A percentile compares a stretch with the other conserved stretches of the same genome.
Evolutionary conservation across 1,140 invertebrate species (phyloP).

Genomic region (Campoletis sonorensis): DNA sequence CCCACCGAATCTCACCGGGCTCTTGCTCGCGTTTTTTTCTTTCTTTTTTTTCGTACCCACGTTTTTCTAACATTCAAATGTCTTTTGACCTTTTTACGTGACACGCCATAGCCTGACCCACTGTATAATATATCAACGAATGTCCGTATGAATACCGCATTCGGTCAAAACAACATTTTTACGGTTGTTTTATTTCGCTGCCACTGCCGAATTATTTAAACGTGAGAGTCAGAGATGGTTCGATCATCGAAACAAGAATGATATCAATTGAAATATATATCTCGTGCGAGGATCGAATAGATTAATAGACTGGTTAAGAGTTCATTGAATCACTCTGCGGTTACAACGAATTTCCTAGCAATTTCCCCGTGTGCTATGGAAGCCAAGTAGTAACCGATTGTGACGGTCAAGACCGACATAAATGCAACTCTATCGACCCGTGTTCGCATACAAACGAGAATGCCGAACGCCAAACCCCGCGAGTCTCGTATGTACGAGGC

Average conservation of each 20-base stretch:
- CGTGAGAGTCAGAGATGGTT: no score
- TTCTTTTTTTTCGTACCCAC: background rate
- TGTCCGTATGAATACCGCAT: background rate
- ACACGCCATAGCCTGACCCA: background rate
- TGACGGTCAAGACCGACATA: conserved; percentile 7
- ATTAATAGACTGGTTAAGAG: background rate
- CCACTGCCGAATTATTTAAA: no score
- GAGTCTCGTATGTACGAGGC: background rate
- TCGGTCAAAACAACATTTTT: no score
- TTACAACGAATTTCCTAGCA: conserved; percentile 11
- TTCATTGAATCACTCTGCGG: background rate
- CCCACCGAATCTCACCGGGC: background rate
- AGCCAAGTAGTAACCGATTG: background rate
- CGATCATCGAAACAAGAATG: background rate
- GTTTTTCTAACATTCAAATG: background rate
- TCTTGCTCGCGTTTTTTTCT: background rate
- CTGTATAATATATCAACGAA: background rate
- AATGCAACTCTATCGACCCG: background rate
- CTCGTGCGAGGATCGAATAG: background rate
- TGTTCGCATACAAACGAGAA: background rate
- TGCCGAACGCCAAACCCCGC: no score
- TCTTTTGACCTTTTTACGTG: background rate
- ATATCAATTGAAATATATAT: background rate
- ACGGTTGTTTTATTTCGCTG: no score
- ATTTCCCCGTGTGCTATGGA: background rate